Conservation (phyloP, 2,888 invertebrate species). For the Trachelus troglodyta region DNA sequence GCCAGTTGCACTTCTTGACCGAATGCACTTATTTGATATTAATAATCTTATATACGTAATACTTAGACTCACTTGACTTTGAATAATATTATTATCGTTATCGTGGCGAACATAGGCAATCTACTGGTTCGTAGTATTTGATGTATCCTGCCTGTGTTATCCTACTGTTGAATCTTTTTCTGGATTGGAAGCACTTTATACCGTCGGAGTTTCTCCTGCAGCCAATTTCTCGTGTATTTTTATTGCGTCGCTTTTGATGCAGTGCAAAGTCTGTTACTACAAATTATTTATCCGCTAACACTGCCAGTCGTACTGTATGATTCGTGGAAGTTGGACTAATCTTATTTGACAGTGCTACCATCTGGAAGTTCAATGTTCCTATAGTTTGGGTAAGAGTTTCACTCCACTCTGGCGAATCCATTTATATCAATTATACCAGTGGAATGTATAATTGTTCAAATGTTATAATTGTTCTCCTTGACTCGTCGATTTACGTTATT, state of each 20-base stretch:
- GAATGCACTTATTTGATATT: background rate
- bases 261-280: constrained; percentile 27
- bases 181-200: background rate
- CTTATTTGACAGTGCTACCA: constrained; percentile 37
- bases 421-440: constrained; percentile 28
- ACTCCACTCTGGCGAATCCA: constrained; percentile 14
- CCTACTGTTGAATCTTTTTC: background rate
- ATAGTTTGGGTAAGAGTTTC: constrained; percentile 6
- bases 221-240: constrained; percentile 25
- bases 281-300: constrained; percentile 46
- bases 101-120: background rate
- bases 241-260: constrained; percentile 23
- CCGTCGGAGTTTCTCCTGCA: background rate
- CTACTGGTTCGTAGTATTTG: background rate
- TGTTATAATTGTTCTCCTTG: background rate
- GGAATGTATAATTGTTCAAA: background rate
- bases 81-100: background rate
- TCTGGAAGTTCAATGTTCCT: constrained; percentile 24
- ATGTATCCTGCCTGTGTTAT: background rate
- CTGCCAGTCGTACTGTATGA: constrained; percentile 11
- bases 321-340: constrained; percentile 38
- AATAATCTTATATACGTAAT: background rate
- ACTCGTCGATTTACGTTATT: background rate
- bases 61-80: background rate
- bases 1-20: background rate